Conservation (phyloP, 1,140 invertebrate species). For the Conus betulinus region DNA sequence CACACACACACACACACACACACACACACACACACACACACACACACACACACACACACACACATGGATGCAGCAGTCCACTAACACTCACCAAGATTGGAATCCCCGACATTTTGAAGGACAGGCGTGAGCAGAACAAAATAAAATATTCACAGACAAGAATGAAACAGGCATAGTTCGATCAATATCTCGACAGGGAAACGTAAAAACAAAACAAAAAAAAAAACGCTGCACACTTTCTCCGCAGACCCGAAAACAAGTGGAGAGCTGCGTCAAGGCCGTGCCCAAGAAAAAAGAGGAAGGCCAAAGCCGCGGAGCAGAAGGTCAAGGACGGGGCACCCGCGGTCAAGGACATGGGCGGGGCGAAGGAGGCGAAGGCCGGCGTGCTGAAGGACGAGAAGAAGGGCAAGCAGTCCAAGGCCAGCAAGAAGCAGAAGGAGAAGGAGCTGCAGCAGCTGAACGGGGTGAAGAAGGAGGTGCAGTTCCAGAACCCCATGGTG, state of each 20-base stretch:
- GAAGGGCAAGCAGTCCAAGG: conserved; percentile 29
- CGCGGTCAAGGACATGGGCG: conserved; percentile 17
- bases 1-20: too few species aligned
- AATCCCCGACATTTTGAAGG: too few species aligned
- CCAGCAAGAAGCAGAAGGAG: conserved; percentile 53
- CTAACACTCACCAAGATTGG: too few species aligned
- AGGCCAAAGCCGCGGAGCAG: conserved; percentile 27
- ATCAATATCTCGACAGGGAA: too few species aligned
- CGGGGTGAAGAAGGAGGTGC: conserved; percentile 54
- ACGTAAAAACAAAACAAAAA: too few species aligned
- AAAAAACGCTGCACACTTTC: neutral
- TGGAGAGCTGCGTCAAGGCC: conserved; percentile 41
- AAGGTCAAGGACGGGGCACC: conserved; percentile 41
- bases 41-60: too few species aligned
- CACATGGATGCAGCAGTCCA: too few species aligned
- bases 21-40: too few species aligned
- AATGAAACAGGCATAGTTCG: too few species aligned
- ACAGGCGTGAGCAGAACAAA: too few species aligned
- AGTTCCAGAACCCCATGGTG: conserved; percentile 56
- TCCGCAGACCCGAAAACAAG: conserved; percentile 36
- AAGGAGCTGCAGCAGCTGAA: conserved; percentile 53
- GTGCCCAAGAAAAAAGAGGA: conserved; percentile 37
- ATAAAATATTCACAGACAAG: too few species aligned
- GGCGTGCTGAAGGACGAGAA: conserved; percentile 16
- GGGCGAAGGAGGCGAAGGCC: conserved; percentile 37